Evolutionary conservation across 1,140 invertebrate species (phyloP).

Genomic region (Drosophila tropicalis): DNA sequence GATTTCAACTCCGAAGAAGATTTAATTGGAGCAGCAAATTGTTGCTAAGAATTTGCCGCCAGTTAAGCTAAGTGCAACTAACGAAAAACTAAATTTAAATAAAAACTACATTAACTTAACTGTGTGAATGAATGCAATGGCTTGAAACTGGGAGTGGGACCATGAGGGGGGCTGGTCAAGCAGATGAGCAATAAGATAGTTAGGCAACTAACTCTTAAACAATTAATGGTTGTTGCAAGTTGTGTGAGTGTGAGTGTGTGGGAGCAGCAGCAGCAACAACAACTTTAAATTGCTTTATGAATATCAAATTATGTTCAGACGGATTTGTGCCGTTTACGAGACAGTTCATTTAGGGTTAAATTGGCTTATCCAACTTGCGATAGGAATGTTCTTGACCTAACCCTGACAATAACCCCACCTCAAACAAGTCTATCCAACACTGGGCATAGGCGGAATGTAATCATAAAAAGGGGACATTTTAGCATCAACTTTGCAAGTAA

Average conservation of each 20-base stretch:
- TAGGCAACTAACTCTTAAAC: conserved; percentile 43
- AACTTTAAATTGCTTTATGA: conserved; percentile 22
- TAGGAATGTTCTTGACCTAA: neutral
- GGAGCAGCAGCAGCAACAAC: conserved; percentile 31
- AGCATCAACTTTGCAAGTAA: no score
- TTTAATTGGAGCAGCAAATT: conserved; percentile 80
- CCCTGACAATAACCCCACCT: neutral
- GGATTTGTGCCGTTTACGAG: conserved; percentile 5
- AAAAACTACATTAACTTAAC: conserved; percentile 65
- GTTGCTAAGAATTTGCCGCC: conserved; percentile 75
- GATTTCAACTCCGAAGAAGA: conserved; percentile 19
- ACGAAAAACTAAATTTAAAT: conserved; percentile 58
- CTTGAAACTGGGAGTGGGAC: neutral
- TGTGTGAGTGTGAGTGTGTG: conserved; percentile 7
- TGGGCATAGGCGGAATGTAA: neutral
- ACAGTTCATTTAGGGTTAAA: conserved; percentile 10
- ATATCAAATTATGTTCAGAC: neutral
- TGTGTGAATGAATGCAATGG: conserved; percentile 16
- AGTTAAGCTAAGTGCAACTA: conserved; percentile 53
- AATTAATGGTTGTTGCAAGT: conserved; percentile 54
- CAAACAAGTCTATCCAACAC: neutral
- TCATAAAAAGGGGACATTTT: neutral
- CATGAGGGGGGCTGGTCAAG: conserved; percentile 52
- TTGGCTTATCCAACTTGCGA: neutral
- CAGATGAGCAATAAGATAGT: conserved; percentile 63